Percentiles rank a stretch among this genome's conserved stretches.
These are phyloP conservation scores for Heptranchias perlo DNA, from an alignment of 2,113 vertebrate genomes.

Conservation along the genomic window DNA sequence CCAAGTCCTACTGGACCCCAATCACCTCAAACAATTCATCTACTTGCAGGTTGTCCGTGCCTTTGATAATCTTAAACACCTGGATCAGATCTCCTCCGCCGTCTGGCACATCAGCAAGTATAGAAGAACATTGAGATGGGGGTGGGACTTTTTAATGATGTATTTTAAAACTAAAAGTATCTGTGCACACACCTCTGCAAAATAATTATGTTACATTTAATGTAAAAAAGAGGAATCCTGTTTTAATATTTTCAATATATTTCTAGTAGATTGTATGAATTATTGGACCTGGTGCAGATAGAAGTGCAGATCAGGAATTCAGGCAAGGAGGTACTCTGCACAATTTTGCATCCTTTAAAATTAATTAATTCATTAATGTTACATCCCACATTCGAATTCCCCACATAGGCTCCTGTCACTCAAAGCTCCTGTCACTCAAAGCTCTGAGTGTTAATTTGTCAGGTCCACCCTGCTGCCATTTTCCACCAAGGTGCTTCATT, in stretches of 20 bases:
- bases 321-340: neutral
- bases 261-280: neutral
- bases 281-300: neutral
- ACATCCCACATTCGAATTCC: neutral
- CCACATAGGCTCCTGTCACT: neutral
- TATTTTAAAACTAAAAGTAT: neutral
- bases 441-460: neutral
- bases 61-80: neutral
- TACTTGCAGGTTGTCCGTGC: too few relatives aligned
- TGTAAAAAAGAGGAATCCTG: neutral
- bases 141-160: neutral
- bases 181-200: neutral
- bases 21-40: neutral
- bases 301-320: too few relatives aligned
- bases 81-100: neutral
- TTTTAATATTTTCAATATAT: neutral
- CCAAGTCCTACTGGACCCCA: neutral
- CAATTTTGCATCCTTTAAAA: neutral
- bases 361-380: neutral
- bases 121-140: neutral
- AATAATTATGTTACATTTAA: neutral
- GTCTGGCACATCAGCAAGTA: neutral
- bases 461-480: neutral
- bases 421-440: neutral
- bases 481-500: neutral